Conservation (phyloP, 1,140 invertebrate genomes). For the Ptiloglossa arizonensis region DNA sequence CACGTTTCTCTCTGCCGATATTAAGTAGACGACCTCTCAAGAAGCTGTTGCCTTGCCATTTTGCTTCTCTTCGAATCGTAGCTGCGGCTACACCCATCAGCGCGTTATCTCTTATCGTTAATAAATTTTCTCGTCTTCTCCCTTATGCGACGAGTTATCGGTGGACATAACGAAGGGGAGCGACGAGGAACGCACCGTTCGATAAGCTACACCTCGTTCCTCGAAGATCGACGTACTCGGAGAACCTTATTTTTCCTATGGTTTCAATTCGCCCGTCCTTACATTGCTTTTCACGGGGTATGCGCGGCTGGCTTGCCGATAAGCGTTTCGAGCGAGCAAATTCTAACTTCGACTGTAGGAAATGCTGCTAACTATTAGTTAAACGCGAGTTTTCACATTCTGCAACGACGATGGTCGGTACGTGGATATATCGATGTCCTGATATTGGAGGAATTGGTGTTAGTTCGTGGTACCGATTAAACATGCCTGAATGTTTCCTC, state of each 20-base stretch:
- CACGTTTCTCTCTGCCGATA: no score
- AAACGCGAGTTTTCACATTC: neutral
- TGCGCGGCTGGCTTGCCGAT: constrained; percentile 1
- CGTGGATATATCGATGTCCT: no score
- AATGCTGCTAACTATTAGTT: neutral
- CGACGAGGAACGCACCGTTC: no score
- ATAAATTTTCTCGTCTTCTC: constrained; percentile 57
- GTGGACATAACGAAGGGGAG: neutral
- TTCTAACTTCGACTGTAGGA: neutral
- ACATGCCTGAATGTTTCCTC: neutral
- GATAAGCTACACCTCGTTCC: neutral
- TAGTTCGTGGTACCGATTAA: neutral
- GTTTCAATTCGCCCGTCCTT: constrained; percentile 21
- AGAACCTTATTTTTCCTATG: constrained; percentile 17
- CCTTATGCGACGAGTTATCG: neutral
- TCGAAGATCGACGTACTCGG: no score
- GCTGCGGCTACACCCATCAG: constrained; percentile 41
- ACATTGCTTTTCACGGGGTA: neutral
- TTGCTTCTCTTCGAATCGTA: constrained; percentile 20
- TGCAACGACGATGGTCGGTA: neutral
- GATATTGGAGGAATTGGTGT: neutral
- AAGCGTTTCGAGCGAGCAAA: constrained; percentile 14
- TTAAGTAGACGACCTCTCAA: neutral
- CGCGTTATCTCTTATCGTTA: constrained; percentile 59
- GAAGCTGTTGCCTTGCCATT: neutral